These are phyloP conservation scores for Drosophila albomicans DNA, from an alignment of 1,140 invertebrate species.

Conservation along the genomic window DNA sequence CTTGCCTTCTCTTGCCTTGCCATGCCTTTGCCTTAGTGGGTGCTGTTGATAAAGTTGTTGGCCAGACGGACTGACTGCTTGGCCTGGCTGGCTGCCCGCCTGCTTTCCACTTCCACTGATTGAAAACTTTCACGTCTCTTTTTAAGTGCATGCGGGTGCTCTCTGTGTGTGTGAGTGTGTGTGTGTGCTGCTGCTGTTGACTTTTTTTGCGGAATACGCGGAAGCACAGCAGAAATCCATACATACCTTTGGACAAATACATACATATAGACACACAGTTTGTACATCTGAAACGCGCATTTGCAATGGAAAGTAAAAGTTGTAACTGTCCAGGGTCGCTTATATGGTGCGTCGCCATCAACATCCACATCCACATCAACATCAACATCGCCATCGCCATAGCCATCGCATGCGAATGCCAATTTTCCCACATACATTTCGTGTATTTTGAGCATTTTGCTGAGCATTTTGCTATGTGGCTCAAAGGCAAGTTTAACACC, in stretches of 20 bases:
- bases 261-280: neutral
- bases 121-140: conserved; percentile 78
- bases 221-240: conserved; percentile 45
- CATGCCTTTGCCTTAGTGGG: conserved; percentile 27
- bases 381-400: conserved; percentile 42
- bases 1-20: neutral
- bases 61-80: conserved; percentile 31
- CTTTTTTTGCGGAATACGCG: conserved; percentile 57
- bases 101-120: conserved; percentile 68
- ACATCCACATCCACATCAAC: conserved; percentile 33
- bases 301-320: conserved; percentile 78
- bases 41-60: conserved; percentile 50
- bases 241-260: conserved; percentile 2
- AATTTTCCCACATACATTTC: conserved; percentile 82
- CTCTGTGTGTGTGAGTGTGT: conserved; percentile 26
- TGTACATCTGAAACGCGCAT: conserved; percentile 51
- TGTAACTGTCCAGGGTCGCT: conserved; percentile 68
- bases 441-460: conserved; percentile 37
- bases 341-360: conserved; percentile 64
- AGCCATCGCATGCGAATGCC: conserved; percentile 65
- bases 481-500: conserved; percentile 67
- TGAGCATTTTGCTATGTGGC: conserved; percentile 41
- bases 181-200: conserved; percentile 20
- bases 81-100: conserved; percentile 37
- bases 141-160: conserved; percentile 76